Evolutionary conservation across 2,113 vertebrate genomes (phyloP).

Genomic region (Brachyistius frenatus): DNA sequence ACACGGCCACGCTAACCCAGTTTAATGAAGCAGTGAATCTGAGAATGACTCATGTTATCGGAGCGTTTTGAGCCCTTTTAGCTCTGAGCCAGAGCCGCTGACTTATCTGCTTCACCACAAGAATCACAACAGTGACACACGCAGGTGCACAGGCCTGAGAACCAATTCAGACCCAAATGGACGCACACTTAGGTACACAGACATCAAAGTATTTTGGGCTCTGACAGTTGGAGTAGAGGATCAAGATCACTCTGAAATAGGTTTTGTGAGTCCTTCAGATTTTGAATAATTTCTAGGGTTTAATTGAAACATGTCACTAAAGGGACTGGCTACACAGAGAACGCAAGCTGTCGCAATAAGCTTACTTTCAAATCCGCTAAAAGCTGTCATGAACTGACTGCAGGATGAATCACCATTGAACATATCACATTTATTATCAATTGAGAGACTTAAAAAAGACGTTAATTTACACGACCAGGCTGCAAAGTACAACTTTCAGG

Average conservation of each 20-base stretch:
- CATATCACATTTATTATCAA: slow-evolving; percentile 1
- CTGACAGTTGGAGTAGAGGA: background rate
- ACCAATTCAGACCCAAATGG: background rate
- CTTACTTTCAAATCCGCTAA: background rate
- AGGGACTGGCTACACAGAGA: background rate
- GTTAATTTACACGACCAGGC: slow-evolving; percentile 5
- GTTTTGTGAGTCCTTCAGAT: background rate
- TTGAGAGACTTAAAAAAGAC: background rate
- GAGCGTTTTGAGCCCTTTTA: slow-evolving; percentile 35
- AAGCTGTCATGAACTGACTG: background rate
- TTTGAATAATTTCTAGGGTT: background rate
- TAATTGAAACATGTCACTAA: background rate
- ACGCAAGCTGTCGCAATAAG: slow-evolving; percentile 5
- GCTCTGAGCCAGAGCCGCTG: slow-evolving; percentile 14
- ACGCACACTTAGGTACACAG: no score
- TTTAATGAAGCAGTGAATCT: slow-evolving; percentile 70
- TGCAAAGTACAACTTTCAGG: slow-evolving; percentile 8
- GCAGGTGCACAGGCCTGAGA: slow-evolving; percentile 1
- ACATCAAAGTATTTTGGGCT: background rate
- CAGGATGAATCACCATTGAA: background rate
- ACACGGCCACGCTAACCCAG: slow-evolving; percentile 42
- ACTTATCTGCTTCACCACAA: background rate
- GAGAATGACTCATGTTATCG: slow-evolving; percentile 48
- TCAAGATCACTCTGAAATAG: background rate
- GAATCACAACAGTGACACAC: background rate